Conservation (phyloP, 1,140 invertebrate genomes). For the Drosophila pandora region DNA sequence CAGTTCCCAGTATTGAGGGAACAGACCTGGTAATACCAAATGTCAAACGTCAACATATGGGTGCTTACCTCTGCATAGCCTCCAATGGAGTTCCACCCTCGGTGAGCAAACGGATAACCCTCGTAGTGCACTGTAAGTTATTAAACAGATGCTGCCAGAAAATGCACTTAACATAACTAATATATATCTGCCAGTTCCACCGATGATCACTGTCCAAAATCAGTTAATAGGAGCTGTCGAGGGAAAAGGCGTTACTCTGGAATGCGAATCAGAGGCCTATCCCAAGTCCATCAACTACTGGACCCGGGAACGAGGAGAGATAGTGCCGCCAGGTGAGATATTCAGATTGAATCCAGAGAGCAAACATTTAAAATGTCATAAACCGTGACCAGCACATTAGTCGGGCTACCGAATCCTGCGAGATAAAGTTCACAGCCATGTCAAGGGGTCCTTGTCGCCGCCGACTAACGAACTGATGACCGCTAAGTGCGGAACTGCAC, state of each 20-base stretch:
- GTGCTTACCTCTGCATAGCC: constrained; percentile 94
- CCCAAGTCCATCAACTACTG: constrained; percentile 95
- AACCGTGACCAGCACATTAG: constrained; percentile 29
- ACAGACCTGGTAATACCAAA: constrained; percentile 90
- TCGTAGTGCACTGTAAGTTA: constrained; percentile 93
- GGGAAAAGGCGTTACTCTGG: constrained; percentile 89
- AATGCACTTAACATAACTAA: too few species aligned
- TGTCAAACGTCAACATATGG: constrained; percentile 94
- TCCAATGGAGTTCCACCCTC: constrained; percentile 94
- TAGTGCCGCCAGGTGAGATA: constrained; percentile 90
- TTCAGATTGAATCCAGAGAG: neutral
- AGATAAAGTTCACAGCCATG: constrained; percentile 6
- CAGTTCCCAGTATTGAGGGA: constrained; percentile 89
- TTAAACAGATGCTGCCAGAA: neutral
- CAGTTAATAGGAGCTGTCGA: constrained; percentile 91
- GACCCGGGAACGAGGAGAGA: constrained; percentile 91
- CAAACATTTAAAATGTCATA: constrained; percentile 31
- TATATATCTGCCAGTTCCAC: constrained; percentile 87
- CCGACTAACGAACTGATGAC: constrained; percentile 62
- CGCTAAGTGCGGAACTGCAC: constrained; percentile 54
- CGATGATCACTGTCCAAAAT: constrained; percentile 92
- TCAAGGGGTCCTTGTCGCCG: constrained; percentile 14
- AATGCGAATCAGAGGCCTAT: constrained; percentile 93
- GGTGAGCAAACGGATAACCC: constrained; percentile 93
- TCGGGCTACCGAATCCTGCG: constrained; percentile 1